Evolutionary conservation across 2,888 invertebrate species (phyloP).

Genomic region (Pristionchus arcanus): DNA sequence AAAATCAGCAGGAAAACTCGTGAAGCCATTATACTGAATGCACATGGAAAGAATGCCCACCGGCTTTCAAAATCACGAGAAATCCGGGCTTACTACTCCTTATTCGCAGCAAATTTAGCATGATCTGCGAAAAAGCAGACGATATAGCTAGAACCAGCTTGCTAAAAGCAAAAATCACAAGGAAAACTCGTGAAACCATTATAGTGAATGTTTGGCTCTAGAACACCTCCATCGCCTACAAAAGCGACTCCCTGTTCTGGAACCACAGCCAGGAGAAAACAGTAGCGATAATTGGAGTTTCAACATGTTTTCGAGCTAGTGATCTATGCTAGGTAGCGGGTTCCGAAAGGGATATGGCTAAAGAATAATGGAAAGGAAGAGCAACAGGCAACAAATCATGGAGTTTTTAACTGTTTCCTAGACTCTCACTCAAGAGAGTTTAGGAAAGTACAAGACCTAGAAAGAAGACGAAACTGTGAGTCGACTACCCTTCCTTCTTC

Average conservation of each 20-base stretch:
- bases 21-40: not conserved
- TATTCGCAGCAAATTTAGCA: too few species aligned
- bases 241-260: not conserved
- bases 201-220: not conserved
- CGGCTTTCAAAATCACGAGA: too few species aligned
- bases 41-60: too few species aligned
- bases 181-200: not conserved
- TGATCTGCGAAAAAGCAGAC: too few species aligned
- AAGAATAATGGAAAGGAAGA: not conserved
- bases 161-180: not conserved
- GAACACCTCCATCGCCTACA: conserved; percentile 2
- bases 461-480: not conserved
- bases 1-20: not conserved
- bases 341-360: not conserved
- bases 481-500: not conserved
- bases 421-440: not conserved
- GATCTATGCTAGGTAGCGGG: not conserved
- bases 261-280: not conserved
- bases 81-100: too few species aligned
- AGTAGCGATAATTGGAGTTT: not conserved
- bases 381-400: not conserved
- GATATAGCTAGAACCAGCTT: not conserved
- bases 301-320: not conserved
- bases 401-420: not conserved
- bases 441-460: not conserved